Evolutionary conservation across 2,113 vertebrate species (phyloP).

Genomic region (Strigops habroptila): DNA sequence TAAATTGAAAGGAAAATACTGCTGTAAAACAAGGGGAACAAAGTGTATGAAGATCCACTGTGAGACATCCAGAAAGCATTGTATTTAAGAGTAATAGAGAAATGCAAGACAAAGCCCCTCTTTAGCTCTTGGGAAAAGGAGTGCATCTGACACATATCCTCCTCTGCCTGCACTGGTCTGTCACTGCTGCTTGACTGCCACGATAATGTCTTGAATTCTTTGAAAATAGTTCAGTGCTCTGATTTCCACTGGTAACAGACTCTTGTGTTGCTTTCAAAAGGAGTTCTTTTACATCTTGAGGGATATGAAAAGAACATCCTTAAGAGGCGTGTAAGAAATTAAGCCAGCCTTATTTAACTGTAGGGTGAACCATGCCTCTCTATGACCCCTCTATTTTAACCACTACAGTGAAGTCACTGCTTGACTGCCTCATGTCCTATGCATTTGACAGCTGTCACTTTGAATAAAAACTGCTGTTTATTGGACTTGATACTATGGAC

Average conservation of each 20-base stretch:
- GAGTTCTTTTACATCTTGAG: background rate
- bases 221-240: background rate
- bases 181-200: background rate
- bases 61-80: background rate
- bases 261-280: background rate
- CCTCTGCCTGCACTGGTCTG: background rate
- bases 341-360: background rate
- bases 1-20: background rate
- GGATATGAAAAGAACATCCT: background rate
- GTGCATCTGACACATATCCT: background rate
- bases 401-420: background rate
- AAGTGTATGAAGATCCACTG: background rate
- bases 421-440: background rate
- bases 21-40: background rate
- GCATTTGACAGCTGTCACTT: slow-evolving; percentile 36
- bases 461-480: slow-evolving; percentile 28
- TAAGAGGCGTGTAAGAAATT: background rate
- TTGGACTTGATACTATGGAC: slow-evolving; percentile 19
- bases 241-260: background rate
- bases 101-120: background rate
- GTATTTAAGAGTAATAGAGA: background rate
- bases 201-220: fast-evolving
- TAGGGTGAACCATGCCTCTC: background rate
- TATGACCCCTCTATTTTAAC: background rate
- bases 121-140: background rate